Evolutionary conservation across 1,140 invertebrate genomes (phyloP), one percentile per base, ranked within the genome.

Genomic region (Augochlora pura): DNA sequence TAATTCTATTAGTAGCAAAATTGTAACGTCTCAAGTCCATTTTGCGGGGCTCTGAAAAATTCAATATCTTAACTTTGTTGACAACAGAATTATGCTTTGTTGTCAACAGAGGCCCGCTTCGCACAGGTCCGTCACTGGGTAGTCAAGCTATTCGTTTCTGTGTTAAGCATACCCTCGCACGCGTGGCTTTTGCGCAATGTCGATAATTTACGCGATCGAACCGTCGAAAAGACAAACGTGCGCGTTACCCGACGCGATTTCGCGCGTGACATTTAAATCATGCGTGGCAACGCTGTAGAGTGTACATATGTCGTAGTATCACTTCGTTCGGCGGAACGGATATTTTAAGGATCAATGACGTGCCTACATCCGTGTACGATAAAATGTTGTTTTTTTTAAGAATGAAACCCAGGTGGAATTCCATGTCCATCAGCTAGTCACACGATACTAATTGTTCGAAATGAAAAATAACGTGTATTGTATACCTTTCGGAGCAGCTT

Each of bases 341-440:
- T 86, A 74, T 65, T 73, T 81, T 78, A 85, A 87, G 81, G 72
- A 90, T 81, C 86, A 90, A 88, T 85, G 80, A 90, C 77, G 88
- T 91, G 89, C 88, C 89, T 90, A 90, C 88, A 90, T 89, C 87
- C 87, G 77, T 84, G 60, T 81, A 80, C 63, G 57, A 63, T 83
- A 72, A 80, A 79, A 81, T 77, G 60, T 88, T 88, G 16, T 54
- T 54, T 77, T 60, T 88, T 88, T 87, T 89, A 85, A 87, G 81
- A 38, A 83, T 78, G 60, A 68, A 86, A 87, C 85, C 84, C 79
- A 80, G 83, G 85, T 85, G 80, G 88, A 83, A 86, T 85, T 91
- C n/a, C n/a, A 86, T 87, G 86, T 88, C 89, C 88, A 90, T 86
- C 87, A 91, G 90, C 91, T 92, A 92, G 91, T 92, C 91, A 92